Conservation (phyloP, 1,140 invertebrate genomes). For the Neodiprion virginianus region DNA sequence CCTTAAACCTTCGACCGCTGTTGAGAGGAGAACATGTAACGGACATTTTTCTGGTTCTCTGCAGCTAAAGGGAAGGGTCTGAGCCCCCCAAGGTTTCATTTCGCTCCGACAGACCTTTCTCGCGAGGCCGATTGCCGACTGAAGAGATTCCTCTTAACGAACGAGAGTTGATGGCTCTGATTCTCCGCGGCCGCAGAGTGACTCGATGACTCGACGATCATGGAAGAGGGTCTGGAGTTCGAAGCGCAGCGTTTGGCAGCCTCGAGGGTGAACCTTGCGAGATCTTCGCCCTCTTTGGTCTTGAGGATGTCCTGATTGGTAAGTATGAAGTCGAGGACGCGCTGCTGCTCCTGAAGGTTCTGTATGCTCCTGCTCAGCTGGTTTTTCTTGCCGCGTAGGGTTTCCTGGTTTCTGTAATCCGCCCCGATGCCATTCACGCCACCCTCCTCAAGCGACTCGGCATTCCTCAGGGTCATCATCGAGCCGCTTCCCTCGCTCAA, state of each 20-base stretch:
- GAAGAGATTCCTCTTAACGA: conserved; percentile 30
- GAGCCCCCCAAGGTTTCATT: conserved; percentile 29
- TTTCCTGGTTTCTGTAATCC: conserved; percentile 15
- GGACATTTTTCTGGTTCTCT: neutral
- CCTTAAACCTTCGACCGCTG: too few relatives aligned
- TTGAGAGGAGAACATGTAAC: too few relatives aligned
- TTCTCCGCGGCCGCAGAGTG: neutral
- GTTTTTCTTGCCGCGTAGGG: conserved; percentile 38
- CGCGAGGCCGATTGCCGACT: conserved; percentile 11
- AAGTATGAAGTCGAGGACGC: conserved; percentile 47
- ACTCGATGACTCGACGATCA: neutral
- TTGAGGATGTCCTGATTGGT: conserved; percentile 43
- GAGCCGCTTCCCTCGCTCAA: conserved; percentile 44
- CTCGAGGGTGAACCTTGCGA: conserved; percentile 33
- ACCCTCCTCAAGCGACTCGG: neutral
- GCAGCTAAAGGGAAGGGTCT: conserved; percentile 8
- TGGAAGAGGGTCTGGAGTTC: neutral
- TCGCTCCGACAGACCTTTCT: conserved; percentile 14
- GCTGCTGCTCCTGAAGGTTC: conserved; percentile 47
- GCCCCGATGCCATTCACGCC: conserved; percentile 4
- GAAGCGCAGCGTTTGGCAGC: conserved; percentile 24
- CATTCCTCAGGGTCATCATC: conserved; percentile 31
- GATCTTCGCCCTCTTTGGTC: conserved; percentile 34
- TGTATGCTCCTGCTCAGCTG: conserved; percentile 48
- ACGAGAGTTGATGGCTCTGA: neutral